Evolutionary conservation across 2,888 invertebrate genomes (phyloP).

Genomic region (Watsonalla binaria): DNA sequence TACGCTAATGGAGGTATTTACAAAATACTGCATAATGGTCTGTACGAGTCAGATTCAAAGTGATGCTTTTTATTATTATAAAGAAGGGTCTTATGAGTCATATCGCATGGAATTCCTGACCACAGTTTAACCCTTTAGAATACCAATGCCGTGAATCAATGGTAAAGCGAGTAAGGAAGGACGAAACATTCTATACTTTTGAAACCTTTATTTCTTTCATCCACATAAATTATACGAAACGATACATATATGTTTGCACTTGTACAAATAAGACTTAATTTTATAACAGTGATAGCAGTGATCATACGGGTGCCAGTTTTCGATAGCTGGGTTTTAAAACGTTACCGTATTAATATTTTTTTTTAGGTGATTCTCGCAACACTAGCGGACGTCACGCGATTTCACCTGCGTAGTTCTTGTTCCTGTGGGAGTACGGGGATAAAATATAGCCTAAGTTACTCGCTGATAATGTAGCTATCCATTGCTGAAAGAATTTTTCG

Average conservation of each 20-base stretch:
- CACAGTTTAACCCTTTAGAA: constrained; percentile 37
- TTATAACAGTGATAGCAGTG: constrained; percentile 19
- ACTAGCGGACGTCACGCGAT: no score
- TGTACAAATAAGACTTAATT: constrained; percentile 15
- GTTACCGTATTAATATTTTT: no score
- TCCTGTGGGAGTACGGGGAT: no score
- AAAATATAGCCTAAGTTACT: no score
- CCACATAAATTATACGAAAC: neutral
- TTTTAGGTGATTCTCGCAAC: no score
- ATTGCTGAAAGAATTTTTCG: no score
- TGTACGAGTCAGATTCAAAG: neutral
- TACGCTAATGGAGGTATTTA: neutral
- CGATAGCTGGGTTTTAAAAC: neutral
- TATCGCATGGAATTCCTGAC: constrained; percentile 42
- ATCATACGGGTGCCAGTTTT: constrained; percentile 16
- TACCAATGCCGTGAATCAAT: constrained; percentile 53
- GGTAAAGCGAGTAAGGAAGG: constrained; percentile 19
- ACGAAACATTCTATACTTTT: neutral
- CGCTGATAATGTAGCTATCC: no score
- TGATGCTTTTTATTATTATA: constrained; percentile 11
- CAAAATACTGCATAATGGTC: neutral
- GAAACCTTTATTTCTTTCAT: no score
- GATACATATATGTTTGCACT: constrained; percentile 2
- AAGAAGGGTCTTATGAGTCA: constrained; percentile 43
- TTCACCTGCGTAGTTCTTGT: no score